These are phyloP conservation scores for Danionella dracula DNA, from an alignment of 2,797 vertebrate species.

Conservation along the genomic window DNA sequence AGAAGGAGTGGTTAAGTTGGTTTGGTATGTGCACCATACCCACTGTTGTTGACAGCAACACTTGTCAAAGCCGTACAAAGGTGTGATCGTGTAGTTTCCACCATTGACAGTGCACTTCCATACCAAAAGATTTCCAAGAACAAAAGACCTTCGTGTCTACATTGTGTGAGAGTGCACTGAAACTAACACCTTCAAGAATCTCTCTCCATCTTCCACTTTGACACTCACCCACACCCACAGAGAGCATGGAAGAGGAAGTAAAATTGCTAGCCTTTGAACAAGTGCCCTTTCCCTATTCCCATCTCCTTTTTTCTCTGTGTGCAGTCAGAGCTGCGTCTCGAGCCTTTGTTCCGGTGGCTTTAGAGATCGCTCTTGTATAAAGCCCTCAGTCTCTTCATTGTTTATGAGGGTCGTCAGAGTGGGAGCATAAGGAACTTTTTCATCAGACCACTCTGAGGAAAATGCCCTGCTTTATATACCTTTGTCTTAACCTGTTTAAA, in stretches of 20 bases:
- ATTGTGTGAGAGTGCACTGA: conserved; percentile 8
- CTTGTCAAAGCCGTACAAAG: not conserved
- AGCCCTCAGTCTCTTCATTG: conserved; percentile 51
- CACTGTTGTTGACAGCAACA: conserved; percentile 16
- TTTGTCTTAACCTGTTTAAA: conserved; percentile 1
- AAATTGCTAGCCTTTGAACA: conserved; percentile 5
- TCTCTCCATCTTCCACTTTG: conserved; percentile 39
- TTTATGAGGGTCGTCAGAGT: conserved; percentile 41
- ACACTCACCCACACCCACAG: conserved; percentile 39
- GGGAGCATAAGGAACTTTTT: conserved; percentile 25
- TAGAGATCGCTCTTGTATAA: conserved; percentile 57
- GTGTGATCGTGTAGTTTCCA: not conserved
- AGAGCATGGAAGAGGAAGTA: conserved; percentile 14
- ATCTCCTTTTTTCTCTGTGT: conserved; percentile 28
- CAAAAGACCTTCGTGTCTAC: conserved; percentile 15
- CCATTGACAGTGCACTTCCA: not conserved
- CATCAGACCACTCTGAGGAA: conserved; percentile 52
- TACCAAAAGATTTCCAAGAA: conserved; percentile 24
- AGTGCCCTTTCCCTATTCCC: conserved; percentile 44
- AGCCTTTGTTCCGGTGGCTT: conserved; percentile 59
- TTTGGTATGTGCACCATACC: conserved; percentile 12
- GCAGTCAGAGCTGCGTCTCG: conserved; percentile 22
- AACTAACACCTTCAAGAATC: conserved; percentile 15
- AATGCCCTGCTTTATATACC: conserved; percentile 28
- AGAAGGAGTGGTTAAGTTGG: not conserved